Conservation (phyloP, 2,113 vertebrate species). For the Fregetta grallaria region DNA sequence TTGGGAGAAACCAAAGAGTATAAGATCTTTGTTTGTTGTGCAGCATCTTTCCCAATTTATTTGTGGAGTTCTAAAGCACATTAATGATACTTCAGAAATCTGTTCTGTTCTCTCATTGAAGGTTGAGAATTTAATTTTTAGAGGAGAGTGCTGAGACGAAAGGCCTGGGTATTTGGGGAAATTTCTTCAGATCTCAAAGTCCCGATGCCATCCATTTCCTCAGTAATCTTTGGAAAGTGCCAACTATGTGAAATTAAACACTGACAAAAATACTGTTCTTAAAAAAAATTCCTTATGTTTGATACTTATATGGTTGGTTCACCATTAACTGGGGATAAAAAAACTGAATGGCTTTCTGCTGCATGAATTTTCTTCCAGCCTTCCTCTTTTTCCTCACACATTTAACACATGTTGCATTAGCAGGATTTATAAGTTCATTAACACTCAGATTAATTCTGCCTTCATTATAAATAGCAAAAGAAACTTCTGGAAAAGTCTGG, state of each 20-base stretch:
- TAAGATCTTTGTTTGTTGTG: neutral
- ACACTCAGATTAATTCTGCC: neutral
- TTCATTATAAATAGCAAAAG: neutral
- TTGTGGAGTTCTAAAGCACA: neutral
- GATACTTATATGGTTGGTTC: neutral
- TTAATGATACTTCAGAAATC: neutral
- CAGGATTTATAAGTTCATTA: neutral
- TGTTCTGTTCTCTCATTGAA: neutral
- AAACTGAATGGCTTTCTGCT: neutral
- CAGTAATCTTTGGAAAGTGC: neutral
- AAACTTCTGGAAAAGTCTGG: neutral
- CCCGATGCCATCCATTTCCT: neutral
- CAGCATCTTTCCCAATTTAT: neutral
- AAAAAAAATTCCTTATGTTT: conserved; percentile 6
- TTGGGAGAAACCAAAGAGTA: neutral
- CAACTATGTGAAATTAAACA: conserved; percentile 15
- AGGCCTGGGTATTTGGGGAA: neutral
- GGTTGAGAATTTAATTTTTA: neutral
- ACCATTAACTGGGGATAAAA: neutral
- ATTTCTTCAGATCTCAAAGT: conserved; percentile 17
- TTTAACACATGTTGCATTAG: conserved; percentile 11
- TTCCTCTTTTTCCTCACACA: neutral
- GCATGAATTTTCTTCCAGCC: neutral
- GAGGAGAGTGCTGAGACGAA: neutral
- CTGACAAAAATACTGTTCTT: conserved; percentile 12